Percentiles rank a stretch among this genome's conserved stretches.
Evolutionary conservation across 2,888 invertebrate species (phyloP).

Genomic region (Drosophila affinis): DNA sequence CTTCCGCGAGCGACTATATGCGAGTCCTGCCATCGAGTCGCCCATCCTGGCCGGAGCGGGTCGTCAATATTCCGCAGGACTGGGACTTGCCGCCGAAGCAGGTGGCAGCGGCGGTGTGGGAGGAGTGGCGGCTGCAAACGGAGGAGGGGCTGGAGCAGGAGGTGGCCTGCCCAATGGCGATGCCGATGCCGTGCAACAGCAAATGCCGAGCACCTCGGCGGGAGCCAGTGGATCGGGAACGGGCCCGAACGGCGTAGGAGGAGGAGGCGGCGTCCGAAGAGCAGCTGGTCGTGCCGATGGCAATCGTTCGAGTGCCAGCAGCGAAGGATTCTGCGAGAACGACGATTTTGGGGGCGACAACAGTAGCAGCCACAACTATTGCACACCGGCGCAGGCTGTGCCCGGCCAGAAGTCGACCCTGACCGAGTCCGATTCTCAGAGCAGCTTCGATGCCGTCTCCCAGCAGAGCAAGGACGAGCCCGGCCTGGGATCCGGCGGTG

Average conservation of each 20-base stretch:
- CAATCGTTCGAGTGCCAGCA: constrained; percentile 96
- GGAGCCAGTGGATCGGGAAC: constrained; percentile 13
- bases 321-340: constrained; percentile 98
- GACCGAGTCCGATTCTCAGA: constrained; percentile 81
- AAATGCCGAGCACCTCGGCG: constrained; percentile 15
- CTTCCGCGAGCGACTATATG: constrained; percentile 82
- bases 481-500: constrained; percentile 12
- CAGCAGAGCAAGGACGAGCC: constrained; percentile 65
- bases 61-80: constrained; percentile 18
- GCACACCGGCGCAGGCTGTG: constrained; percentile 76
- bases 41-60: constrained; percentile 21
- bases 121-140: not conserved
- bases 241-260: constrained; percentile 26
- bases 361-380: constrained; percentile 84
- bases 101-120: constrained; percentile 1
- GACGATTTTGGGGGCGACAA: constrained; percentile 91
- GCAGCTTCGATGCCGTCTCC: constrained; percentile 78
- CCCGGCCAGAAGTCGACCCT: constrained; percentile 58
- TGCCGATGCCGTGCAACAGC: constrained; percentile 23
- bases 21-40: constrained; percentile 42
- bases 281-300: constrained; percentile 85
- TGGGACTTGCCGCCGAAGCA: not conserved
- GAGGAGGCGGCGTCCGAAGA: constrained; percentile 88
- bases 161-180: constrained; percentile 16
- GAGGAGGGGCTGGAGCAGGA: constrained; percentile 3